Conservation (phyloP, 2,797 vertebrate genomes). For the Denticeps clupeoides region DNA sequence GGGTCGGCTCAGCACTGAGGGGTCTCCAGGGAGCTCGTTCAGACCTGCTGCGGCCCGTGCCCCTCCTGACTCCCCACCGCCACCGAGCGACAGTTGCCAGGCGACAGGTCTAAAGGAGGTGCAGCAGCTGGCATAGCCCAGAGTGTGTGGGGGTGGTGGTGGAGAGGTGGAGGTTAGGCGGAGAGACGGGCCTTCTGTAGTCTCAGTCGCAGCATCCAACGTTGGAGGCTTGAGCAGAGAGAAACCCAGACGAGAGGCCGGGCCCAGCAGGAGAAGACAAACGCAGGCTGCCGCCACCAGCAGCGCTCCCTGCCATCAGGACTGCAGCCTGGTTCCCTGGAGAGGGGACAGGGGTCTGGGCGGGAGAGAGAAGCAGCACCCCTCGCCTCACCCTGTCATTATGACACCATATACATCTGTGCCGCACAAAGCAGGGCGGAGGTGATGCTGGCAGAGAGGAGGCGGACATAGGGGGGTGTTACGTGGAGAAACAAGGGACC, state of each 20-base stretch:
- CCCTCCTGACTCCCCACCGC: conserved; percentile 10
- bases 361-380: neutral
- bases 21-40: conserved; percentile 15
- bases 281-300: neutral
- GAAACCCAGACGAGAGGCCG: neutral
- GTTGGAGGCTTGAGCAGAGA: neutral
- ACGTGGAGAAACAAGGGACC: no score
- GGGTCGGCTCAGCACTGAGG: neutral
- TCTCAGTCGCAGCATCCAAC: neutral
- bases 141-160: neutral
- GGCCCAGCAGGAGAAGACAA: conserved; percentile 17
- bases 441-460: no score
- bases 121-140: conserved; percentile 19
- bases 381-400: conserved; percentile 14
- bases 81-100: conserved; percentile 25
- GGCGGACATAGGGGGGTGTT: no score
- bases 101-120: conserved; percentile 19
- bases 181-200: neutral
- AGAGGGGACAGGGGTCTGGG: neutral
- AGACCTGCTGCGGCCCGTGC: conserved; percentile 6
- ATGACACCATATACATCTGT: conserved; percentile 12
- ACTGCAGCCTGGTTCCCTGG: conserved; percentile 2
- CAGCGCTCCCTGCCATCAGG: conserved; percentile 7
- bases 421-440: no score
- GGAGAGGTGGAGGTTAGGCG: neutral